Evolutionary conservation across 2,888 invertebrate species (phyloP).

Genomic region (Plemyria rubiginata): DNA sequence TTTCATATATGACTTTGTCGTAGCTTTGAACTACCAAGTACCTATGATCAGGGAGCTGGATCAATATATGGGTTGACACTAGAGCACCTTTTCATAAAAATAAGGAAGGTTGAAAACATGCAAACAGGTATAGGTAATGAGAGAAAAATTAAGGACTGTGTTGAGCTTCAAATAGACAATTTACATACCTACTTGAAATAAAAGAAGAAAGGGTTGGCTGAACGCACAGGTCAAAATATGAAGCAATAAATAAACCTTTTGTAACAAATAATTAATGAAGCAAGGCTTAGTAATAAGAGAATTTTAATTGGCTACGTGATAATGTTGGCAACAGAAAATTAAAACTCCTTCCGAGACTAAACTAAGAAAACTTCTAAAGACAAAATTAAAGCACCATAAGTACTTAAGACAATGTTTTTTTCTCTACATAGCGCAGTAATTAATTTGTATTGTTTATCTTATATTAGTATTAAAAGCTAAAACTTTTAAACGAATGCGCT

Average conservation of each 20-base stretch:
- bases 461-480: not conserved
- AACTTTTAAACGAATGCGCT: too few species aligned
- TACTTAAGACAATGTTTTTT: slow-evolving; percentile 18
- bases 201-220: slow-evolving; percentile 20
- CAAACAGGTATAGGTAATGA: too few species aligned
- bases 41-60: slow-evolving; percentile 38
- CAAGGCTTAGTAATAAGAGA: slow-evolving; percentile 53
- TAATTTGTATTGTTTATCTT: not conserved
- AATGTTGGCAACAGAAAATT: slow-evolving; percentile 64
- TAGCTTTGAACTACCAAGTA: slow-evolving; percentile 39
- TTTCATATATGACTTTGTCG: slow-evolving; percentile 64
- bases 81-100: not conserved
- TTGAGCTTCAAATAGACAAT: slow-evolving; percentile 10
- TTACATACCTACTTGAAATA: slow-evolving; percentile 29
- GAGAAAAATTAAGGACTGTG: slow-evolving; percentile 15
- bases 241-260: slow-evolving; percentile 57
- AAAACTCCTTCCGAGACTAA: slow-evolving; percentile 46
- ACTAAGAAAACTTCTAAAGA: slow-evolving; percentile 46
- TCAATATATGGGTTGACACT: slow-evolving; percentile 28
- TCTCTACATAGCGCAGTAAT: not conserved
- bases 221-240: slow-evolving; percentile 44
- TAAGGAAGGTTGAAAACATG: not conserved
- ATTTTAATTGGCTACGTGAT: slow-evolving; percentile 70
- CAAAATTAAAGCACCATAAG: slow-evolving; percentile 38
- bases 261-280: slow-evolving; percentile 59